phyloP scores from a whole-genome alignment of 2,113 vertebrate species.

The Falco punctatus region DNA sequence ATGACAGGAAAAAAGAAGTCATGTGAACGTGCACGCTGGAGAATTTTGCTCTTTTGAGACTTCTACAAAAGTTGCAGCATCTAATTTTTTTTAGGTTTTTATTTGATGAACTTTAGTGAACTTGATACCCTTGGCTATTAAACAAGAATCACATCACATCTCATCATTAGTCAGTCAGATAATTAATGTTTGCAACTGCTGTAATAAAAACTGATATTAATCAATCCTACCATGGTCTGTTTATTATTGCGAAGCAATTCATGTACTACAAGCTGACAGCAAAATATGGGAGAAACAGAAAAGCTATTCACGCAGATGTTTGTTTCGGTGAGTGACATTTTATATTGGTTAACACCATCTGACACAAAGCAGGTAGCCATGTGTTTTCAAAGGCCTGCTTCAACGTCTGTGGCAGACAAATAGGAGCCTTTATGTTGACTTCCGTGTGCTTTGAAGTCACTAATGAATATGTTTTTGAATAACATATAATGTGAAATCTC shows the following conservation, averaged over 20 bases:
- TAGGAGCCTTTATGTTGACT: constrained; percentile 51
- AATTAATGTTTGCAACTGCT: constrained; percentile 67
- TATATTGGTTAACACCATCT: not conserved
- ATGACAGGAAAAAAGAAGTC: not conserved
- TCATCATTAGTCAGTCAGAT: constrained; percentile 64
- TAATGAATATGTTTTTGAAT: constrained; percentile 61
- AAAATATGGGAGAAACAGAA: constrained; percentile 33
- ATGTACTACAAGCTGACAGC: constrained; percentile 14
- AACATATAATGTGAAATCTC: constrained; percentile 40
- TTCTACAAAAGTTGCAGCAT: not conserved
- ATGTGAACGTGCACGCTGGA: not conserved
- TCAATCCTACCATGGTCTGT: constrained; percentile 54
- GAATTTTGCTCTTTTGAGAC: not conserved
- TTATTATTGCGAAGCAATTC: constrained; percentile 44
- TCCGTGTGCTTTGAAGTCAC: constrained; percentile 59
- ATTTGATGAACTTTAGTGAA: constrained; percentile 68
- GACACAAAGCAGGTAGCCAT: constrained; percentile 38
- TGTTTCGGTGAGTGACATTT: not conserved
- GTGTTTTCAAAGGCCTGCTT: not conserved
- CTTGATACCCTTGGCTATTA: constrained; percentile 46
- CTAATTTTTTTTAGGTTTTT: constrained; percentile 3
- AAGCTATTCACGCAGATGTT: not conserved
- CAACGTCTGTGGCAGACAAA: constrained; percentile 6
- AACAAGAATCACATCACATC: constrained; percentile 39
- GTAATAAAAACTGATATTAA: constrained; percentile 62